Evolutionary conservation across 2,797 vertebrate genomes (phyloP).

Genomic region (Pseudochaenichthys georgianus): DNA sequence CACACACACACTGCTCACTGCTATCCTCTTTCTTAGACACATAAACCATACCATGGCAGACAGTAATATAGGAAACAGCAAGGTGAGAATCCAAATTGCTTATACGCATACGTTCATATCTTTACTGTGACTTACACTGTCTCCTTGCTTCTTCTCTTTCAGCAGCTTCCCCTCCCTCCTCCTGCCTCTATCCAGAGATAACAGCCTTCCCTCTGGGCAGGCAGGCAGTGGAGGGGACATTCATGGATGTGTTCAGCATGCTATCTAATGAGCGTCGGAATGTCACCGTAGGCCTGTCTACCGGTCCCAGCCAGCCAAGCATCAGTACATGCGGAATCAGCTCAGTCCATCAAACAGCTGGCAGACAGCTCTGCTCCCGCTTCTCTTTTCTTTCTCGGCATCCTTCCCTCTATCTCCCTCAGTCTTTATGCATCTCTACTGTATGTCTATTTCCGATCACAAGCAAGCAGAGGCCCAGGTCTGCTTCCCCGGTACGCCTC

Average conservation of each 20-base stretch:
- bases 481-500: slow-evolving; percentile 28
- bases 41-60: slow-evolving; percentile 38
- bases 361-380: slow-evolving; percentile 60
- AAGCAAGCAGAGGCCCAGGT: slow-evolving; percentile 63
- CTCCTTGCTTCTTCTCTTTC: slow-evolving; percentile 30
- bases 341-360: slow-evolving; percentile 72
- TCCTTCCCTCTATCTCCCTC: not conserved
- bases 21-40: slow-evolving; percentile 35
- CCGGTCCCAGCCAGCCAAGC: slow-evolving; percentile 65
- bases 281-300: slow-evolving; percentile 76
- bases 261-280: slow-evolving; percentile 80
- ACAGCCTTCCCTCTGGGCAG: slow-evolving; percentile 67
- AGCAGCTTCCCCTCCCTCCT: slow-evolving; percentile 48
- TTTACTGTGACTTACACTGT: slow-evolving; percentile 39
- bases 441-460: slow-evolving; percentile 67
- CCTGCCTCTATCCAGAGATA: slow-evolving; percentile 68
- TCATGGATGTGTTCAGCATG: slow-evolving; percentile 77
- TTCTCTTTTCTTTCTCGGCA: slow-evolving; percentile 10
- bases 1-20: slow-evolving; percentile 3
- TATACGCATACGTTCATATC: slow-evolving; percentile 33
- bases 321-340: slow-evolving; percentile 71
- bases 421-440: slow-evolving; percentile 35
- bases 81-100: not conserved
- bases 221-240: slow-evolving; percentile 63
- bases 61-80: slow-evolving; percentile 24